Percentiles rank a stretch among this genome's conserved stretches.
These are phyloP conservation scores for Brassicogethes aeneus DNA, from an alignment of 2,888 invertebrate species.

Conservation along the genomic window DNA sequence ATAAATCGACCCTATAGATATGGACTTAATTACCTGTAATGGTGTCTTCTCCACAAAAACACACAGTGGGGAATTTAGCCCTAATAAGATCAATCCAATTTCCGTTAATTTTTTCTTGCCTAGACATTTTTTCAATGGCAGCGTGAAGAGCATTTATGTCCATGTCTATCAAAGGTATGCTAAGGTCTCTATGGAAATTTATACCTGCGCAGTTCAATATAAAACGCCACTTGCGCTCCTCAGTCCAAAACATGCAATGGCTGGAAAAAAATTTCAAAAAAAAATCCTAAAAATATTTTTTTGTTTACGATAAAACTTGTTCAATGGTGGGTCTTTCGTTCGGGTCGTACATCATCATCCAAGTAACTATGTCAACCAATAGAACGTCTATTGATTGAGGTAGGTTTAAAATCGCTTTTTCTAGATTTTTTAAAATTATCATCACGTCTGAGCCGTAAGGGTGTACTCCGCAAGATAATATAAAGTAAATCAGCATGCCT, in stretches of 20 bases:
- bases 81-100: slow-evolving; percentile 35
- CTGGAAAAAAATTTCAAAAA: slow-evolving; percentile 20
- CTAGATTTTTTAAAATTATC: slow-evolving; percentile 35
- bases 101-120: slow-evolving; percentile 30
- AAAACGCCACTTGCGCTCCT: slow-evolving; percentile 35
- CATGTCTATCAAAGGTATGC: slow-evolving; percentile 18
- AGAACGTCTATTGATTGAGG: slow-evolving; percentile 23
- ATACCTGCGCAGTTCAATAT: slow-evolving; percentile 36
- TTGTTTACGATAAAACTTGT: slow-evolving; percentile 35
- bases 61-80: slow-evolving; percentile 27
- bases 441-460: slow-evolving; percentile 35
- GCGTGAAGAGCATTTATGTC: slow-evolving; percentile 29
- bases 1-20: too few relatives aligned
- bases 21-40: slow-evolving; percentile 18
- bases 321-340: slow-evolving; percentile 32
- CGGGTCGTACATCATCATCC: slow-evolving; percentile 37
- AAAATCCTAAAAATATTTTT: neutral
- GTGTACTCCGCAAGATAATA: slow-evolving; percentile 37
- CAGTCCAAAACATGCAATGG: slow-evolving; percentile 35
- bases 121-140: slow-evolving; percentile 29
- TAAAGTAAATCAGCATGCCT: slow-evolving; percentile 38
- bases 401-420: slow-evolving; percentile 18
- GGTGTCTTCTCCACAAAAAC: slow-evolving; percentile 26
- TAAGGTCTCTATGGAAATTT: slow-evolving; percentile 11
- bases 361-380: slow-evolving; percentile 33